Conservation (phyloP, 1,140 invertebrate species). For the Teleopsis dalmanni region DNA sequence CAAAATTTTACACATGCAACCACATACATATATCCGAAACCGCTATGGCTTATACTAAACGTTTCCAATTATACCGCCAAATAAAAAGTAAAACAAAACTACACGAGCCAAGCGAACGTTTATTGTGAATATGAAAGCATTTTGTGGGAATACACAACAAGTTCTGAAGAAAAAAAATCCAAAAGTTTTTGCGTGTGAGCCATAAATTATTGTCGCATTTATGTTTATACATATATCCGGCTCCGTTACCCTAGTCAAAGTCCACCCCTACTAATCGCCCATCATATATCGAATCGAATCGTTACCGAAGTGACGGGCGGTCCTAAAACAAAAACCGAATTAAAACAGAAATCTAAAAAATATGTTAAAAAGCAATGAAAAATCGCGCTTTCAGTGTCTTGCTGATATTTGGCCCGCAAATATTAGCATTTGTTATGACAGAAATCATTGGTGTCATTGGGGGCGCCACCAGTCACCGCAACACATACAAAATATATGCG, state of each 20-base stretch:
- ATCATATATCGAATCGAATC: conserved; percentile 3
- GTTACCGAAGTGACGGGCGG: too few species aligned
- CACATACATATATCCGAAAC: too few species aligned
- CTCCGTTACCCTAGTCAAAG: conserved; percentile 4
- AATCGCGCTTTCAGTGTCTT: background rate
- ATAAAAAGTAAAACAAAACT: too few species aligned
- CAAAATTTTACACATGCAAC: too few species aligned
- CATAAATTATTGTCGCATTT: conserved; percentile 11
- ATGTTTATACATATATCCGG: conserved; percentile 8
- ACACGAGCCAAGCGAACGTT: too few species aligned
- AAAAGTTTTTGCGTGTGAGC: conserved; percentile 4
- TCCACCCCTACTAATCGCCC: background rate
- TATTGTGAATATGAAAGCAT: too few species aligned
- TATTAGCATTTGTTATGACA: conserved; percentile 8
- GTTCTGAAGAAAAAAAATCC: too few species aligned
- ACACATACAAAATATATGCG: background rate
- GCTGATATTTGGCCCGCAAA: conserved; percentile 2
- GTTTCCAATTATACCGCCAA: too few species aligned
- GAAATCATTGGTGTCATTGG: conserved; percentile 8
- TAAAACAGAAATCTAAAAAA: background rate
- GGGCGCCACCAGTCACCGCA: conserved; percentile 5
- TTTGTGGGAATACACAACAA: too few species aligned
- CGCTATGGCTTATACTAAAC: too few species aligned
- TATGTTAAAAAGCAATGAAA: background rate
- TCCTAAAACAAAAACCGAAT: background rate